Base-by-base conservation (phyloP, 2,113 vertebrate species). In the Kryptolebias marmoratus region DNA sequence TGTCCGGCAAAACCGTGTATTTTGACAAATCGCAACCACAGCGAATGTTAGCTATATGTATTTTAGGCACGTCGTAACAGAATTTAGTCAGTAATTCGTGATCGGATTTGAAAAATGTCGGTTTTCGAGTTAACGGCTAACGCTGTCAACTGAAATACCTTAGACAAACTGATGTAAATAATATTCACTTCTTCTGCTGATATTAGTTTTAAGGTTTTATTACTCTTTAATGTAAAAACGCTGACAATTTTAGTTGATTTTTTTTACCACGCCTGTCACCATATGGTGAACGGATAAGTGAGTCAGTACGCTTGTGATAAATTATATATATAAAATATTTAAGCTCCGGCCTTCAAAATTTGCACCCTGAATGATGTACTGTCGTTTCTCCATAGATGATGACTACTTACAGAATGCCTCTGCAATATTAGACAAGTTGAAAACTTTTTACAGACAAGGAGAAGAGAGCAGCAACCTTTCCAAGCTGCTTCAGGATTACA, bases 381-480 rank as follows among this genome's bases (percentile, higher is more conserved):
- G 1, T 64, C 68, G 16, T 91, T 60, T 85, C 83, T 79, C 79
- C 84, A 58, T 73, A 99, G 97, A 96, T 95, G 85, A 95, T 82
- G 94, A 94, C 77, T 96, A 97, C 92, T 92, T 99, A 91, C 94
- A 94, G 82, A 96, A 96, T 85, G 96, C 96, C 28, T 94, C 93
- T 77, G 89, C 94, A 74, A 90, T 95, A 82, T 86, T 99, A 90
- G 95, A 95, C 68, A 96, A 94, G 76, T 68, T 98, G 91, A 94
- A 95, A 88, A 91, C 90, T 57, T 93, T 93, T 42, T 96, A 94
- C 91, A 92, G 91, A 36, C 92, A 96, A 92, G 94, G 94, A 48
- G 91, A 92, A 65, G 96, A 95, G 78, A 93, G 92, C 85, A 88
- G 85, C 87, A 94, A 90, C 81, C 91, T 95, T 68, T 92, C 95